Base-by-base conservation (phyloP, 2,113 vertebrate genomes). In the Psilopsiagon aurifrons region DNA sequence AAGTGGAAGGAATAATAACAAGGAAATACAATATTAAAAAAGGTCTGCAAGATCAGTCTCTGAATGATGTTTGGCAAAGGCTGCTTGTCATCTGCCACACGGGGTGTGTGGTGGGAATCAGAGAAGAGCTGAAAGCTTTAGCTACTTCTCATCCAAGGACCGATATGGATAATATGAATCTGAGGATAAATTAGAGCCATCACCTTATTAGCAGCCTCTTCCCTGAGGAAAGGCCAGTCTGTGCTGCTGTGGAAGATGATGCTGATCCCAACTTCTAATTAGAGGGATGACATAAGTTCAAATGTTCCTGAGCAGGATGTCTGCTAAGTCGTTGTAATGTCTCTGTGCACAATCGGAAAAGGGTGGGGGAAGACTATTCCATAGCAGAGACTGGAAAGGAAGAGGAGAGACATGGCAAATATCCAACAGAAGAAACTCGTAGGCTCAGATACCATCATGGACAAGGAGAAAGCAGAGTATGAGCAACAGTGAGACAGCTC, bases 221-320 rank as follows among this genome's bases (percentile, higher is more conserved):
- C 91, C 94, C 69, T 60, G 69, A 90, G 86, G 87, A 90, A 95
- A 90, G 59, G 90, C 71, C 73, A 66, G 86, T 4, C 86, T 44
- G 69, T 13, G 28, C 66, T 92, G 80, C 76, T 7, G 6, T 57
- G 86, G 86, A 78, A 63, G 87, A 86, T 28, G 83, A 29, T 90
- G 86, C 74, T 46, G 91, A 84, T 67, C 80, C 83, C 46, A 79
- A 31, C 33, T 84, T 91, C 84, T 87, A 83, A 87, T 90, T 81
- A 95, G 62, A 71, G 89, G 57, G 67, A 90, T 85, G 93, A 87
- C 86, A 81, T 67, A 82, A 92, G 83, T 88, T 76, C 86, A 86
- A 71, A 66, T 54, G 79, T 16, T 94, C 86, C 55, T 10, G 33
- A 91, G 78, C 83, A 91, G 88, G 95, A 94, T 92, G 83, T 77